Evolutionary conservation across 2,888 invertebrate genomes (phyloP).

Genomic region (Euphydryas editha): DNA sequence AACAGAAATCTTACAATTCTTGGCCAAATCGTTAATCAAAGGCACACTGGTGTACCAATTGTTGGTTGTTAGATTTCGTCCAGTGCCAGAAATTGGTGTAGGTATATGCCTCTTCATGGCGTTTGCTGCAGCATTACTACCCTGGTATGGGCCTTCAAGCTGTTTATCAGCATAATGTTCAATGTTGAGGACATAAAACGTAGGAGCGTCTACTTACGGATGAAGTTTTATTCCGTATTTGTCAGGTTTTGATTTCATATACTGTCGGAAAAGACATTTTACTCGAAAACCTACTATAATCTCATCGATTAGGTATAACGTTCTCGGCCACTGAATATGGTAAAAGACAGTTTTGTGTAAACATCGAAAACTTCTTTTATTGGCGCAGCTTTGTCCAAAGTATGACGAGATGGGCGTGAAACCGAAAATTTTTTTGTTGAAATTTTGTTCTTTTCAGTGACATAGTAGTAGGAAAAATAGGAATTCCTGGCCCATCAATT

Average conservation of each 20-base stretch:
- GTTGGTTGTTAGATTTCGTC: slow-evolving; percentile 47
- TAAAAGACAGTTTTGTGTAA: no score
- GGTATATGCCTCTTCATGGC: slow-evolving; percentile 47
- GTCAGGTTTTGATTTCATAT: slow-evolving; percentile 37
- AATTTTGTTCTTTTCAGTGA: slow-evolving; percentile 32
- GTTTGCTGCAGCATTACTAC: slow-evolving; percentile 46
- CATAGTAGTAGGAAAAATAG: no score
- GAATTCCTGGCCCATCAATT: background rate
- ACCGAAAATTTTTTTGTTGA: slow-evolving; percentile 40
- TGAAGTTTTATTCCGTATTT: slow-evolving; percentile 30
- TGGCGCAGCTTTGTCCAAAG: no score
- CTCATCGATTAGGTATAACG: slow-evolving; percentile 46
- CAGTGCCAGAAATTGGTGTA: slow-evolving; percentile 37
- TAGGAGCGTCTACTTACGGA: slow-evolving; percentile 29
- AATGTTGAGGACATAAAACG: slow-evolving; percentile 41
- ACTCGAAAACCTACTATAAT: slow-evolving; percentile 44
- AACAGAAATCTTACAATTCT: slow-evolving; percentile 40
- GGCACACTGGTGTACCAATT: slow-evolving; percentile 51
- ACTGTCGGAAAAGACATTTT: slow-evolving; percentile 41
- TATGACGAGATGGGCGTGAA: slow-evolving; percentile 2
- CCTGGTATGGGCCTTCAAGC: background rate
- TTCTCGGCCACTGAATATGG: slow-evolving; percentile 30
- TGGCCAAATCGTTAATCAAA: slow-evolving; percentile 43
- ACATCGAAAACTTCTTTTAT: no score
- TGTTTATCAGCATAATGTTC: no score